These are phyloP conservation scores for Ophion slaviceki DNA, from an alignment of 2,888 invertebrate genomes.

Conservation along the genomic window DNA sequence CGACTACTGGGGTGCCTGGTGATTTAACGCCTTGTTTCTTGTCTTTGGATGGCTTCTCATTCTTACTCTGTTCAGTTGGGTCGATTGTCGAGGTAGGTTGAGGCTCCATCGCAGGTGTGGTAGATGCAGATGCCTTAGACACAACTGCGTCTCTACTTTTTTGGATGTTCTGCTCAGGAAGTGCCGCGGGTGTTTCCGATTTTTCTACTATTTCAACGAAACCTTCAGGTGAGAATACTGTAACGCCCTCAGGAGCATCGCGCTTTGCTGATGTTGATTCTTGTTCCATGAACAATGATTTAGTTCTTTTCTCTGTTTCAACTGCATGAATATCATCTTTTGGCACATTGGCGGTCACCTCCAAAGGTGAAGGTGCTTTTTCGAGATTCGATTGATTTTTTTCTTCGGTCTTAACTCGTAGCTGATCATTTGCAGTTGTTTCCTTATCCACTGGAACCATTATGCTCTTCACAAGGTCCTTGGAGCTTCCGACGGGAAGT, in stretches of 20 bases:
- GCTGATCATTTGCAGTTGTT: background rate
- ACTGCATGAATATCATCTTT: constrained; percentile 60
- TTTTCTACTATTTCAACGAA: constrained; percentile 21
- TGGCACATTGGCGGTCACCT: background rate
- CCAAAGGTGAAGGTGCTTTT: background rate
- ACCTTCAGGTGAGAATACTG: constrained; percentile 34
- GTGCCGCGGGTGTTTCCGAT: constrained; percentile 30
- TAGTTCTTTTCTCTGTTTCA: constrained; percentile 47
- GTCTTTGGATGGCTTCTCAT: constrained; percentile 26
- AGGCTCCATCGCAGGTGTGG: constrained; percentile 4
- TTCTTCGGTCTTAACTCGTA: background rate
- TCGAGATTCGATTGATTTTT: constrained; percentile 4
- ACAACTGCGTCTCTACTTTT: too few relatives aligned
- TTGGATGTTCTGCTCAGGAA: constrained; percentile 55
- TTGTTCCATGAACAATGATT: constrained; percentile 16
- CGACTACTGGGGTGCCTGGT: constrained; percentile 40
- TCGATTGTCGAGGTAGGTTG: constrained; percentile 1
- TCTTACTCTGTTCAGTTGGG: constrained; percentile 28
- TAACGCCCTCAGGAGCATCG: constrained; percentile 46
- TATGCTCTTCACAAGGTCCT: constrained; percentile 6
- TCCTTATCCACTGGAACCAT: constrained; percentile 7
- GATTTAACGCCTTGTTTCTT: constrained; percentile 56
- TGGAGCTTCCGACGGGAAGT: background rate
- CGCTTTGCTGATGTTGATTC: constrained; percentile 32
- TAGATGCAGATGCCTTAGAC: too few relatives aligned